A percentile compares a stretch with the other conserved stretches of the same genome.
These are phyloP conservation scores for Hirudinaria manillensis DNA, from an alignment of 2,888 invertebrate species.

Conservation along the genomic window DNA sequence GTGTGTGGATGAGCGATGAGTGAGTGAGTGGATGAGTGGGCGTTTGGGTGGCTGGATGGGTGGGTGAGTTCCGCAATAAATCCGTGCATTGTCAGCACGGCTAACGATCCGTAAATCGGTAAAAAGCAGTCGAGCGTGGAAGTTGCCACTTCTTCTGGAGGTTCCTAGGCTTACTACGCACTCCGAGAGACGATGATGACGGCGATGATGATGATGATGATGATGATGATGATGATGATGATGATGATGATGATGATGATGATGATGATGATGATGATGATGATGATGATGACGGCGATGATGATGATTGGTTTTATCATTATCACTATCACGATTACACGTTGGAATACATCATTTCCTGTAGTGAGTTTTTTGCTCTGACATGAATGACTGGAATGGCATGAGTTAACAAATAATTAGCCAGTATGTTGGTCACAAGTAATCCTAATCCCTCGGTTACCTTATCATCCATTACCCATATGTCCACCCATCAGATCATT, in stretches of 20 bases:
- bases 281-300: not conserved
- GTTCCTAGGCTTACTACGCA: not conserved
- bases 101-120: slow-evolving; percentile 14
- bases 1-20: too few species aligned
- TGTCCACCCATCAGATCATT: not conserved
- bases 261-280: slow-evolving; percentile 8
- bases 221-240: not conserved
- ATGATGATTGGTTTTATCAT: not conserved
- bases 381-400: too few species aligned
- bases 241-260: not conserved
- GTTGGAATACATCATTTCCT: too few species aligned
- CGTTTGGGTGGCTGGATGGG: too few species aligned
- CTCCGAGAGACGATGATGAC: not conserved
- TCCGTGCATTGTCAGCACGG: slow-evolving; percentile 6
- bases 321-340: too few species aligned
- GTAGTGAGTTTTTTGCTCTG: too few species aligned
- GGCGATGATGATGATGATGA: not conserved
- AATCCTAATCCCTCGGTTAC: too few species aligned
- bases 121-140: slow-evolving; percentile 8
- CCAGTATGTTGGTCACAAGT: too few species aligned
- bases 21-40: too few species aligned
- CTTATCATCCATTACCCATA: not conserved
- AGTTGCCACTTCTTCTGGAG: not conserved
- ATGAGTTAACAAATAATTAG: too few species aligned
- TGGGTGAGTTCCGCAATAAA: not conserved